Conservation (phyloP, 2,888 invertebrate genomes). For the Lasioglossum morio region DNA sequence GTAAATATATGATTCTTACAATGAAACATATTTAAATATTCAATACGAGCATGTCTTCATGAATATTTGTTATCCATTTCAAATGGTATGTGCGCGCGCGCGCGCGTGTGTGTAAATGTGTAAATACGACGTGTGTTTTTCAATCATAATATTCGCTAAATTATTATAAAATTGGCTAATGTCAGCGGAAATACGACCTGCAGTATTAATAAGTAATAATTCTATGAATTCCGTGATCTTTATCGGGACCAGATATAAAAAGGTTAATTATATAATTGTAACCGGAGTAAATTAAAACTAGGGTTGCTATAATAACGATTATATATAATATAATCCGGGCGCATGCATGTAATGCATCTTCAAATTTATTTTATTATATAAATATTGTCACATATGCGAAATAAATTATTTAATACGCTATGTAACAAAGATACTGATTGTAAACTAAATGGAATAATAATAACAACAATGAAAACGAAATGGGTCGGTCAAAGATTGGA, state of each 20-base stretch:
- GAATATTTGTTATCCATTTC: slow-evolving; percentile 16
- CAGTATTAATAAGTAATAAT: slow-evolving; percentile 59
- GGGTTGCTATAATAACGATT: slow-evolving; percentile 11
- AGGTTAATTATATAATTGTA: slow-evolving; percentile 13
- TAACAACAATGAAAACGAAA: slow-evolving; percentile 1
- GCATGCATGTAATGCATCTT: slow-evolving; percentile 10
- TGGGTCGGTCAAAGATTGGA: neutral
- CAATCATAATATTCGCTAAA: slow-evolving; percentile 35
- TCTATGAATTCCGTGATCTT: slow-evolving; percentile 48
- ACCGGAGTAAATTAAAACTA: slow-evolving; percentile 23
- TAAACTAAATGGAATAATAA: slow-evolving; percentile 2
- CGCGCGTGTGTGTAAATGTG: neutral
- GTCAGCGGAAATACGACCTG: slow-evolving; percentile 34
- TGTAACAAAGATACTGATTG: slow-evolving; percentile 9
- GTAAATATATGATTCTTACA: slow-evolving; percentile 48
- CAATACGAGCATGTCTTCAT: slow-evolving; percentile 21
- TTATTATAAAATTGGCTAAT: slow-evolving; percentile 44
- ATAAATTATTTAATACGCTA: slow-evolving; percentile 53
- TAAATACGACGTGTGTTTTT: neutral
- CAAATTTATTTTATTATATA: slow-evolving; percentile 65
- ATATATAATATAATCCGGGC: slow-evolving; percentile 4
- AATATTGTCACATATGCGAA: slow-evolving; percentile 58
- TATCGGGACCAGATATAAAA: slow-evolving; percentile 57
- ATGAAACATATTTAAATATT: slow-evolving; percentile 25
- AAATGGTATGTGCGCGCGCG: slow-evolving; percentile 13